These are phyloP conservation scores for Odontomyia ornata DNA, from an alignment of 2,888 invertebrate species.

Conservation along the genomic window DNA sequence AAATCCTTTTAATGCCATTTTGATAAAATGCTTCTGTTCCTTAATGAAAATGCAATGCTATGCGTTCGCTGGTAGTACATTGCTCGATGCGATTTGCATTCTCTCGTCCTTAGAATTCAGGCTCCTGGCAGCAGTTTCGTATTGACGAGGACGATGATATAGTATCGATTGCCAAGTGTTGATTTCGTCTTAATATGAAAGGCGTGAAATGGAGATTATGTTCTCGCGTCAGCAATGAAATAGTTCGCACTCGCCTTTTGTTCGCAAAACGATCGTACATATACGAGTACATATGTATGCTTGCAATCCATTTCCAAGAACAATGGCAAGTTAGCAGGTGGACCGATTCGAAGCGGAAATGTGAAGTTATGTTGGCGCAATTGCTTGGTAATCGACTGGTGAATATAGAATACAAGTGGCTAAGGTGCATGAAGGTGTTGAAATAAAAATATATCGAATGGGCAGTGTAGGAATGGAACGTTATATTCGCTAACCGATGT, in stretches of 20 bases:
- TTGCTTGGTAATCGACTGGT: not conserved
- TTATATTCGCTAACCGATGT: too few species aligned
- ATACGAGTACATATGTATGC: too few species aligned
- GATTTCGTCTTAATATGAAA: constrained; percentile 23
- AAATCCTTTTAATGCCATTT: constrained; percentile 45
- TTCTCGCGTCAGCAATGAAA: not conserved
- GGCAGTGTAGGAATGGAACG: too few species aligned
- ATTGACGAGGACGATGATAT: not conserved
- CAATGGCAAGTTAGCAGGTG: not conserved
- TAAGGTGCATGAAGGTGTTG: too few species aligned
- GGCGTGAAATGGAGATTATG: constrained; percentile 27
- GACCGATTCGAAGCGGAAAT: constrained; percentile 26
- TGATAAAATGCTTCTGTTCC: constrained; percentile 44
- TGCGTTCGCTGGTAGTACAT: not conserved
- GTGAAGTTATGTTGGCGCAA: constrained; percentile 15
- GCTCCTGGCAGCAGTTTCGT: not conserved
- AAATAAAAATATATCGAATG: too few species aligned
- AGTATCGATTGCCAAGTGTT: constrained; percentile 25
- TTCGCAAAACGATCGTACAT: not conserved
- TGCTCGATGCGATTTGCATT: too few species aligned
- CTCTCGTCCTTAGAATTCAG: too few species aligned
- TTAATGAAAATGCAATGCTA: constrained; percentile 39
- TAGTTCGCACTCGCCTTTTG: constrained; percentile 21
- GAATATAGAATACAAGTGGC: not conserved
- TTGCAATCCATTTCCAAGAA: constrained; percentile 27